Base-by-base conservation (phyloP, 2,888 invertebrate species). In the Eupsilia transversa region DNA sequence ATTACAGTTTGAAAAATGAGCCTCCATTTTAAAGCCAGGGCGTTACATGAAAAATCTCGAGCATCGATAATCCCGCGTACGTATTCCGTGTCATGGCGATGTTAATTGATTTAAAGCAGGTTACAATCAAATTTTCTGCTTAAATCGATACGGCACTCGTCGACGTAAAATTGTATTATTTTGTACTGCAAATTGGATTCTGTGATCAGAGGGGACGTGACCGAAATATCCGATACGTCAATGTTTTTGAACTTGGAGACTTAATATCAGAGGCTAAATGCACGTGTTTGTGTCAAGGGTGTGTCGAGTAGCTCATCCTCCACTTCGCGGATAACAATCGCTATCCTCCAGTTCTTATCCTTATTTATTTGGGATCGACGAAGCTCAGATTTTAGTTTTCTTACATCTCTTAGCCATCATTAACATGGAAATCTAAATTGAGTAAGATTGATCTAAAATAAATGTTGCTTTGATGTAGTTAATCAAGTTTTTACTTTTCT, bases 121-220 rank as follows among this genome's bases (percentile, higher is more conserved):
- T 90, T 89, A 91, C 90, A 92, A 93, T 92, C 91, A 88, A 91
- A 92, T 93, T 93, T 92, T 89, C 88, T 84, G 88, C 84, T 91
- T 90, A 91, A 92, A 93, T 92, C 92, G 93, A 94, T 93, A 93
- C 91, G 83, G 74, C 85, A 88, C 88, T 90, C 90, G 90, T 86
- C 89, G 89, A 91, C 88, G 91, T 90, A 91, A 92, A 93, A 93
- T 93, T 92, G 90, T 91, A 93, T 93, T 93, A 94, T 93, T 94
- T 94, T 93, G 91, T 77, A 89, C 91, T 89, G 88, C 88, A 92
- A 93, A 94, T 94, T 92, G 91, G 86, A 92, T 94, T 92, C 85
- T 84, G 89, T 89, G 92, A 93, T 93, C 93, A 91, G 88, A 76
- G 79, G 72, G 86, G 80, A 93, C 93, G 93, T 93, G 93, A 92